Evolutionary conservation across 2,797 vertebrate species (phyloP).

Genomic region (Balearica regulorum): DNA sequence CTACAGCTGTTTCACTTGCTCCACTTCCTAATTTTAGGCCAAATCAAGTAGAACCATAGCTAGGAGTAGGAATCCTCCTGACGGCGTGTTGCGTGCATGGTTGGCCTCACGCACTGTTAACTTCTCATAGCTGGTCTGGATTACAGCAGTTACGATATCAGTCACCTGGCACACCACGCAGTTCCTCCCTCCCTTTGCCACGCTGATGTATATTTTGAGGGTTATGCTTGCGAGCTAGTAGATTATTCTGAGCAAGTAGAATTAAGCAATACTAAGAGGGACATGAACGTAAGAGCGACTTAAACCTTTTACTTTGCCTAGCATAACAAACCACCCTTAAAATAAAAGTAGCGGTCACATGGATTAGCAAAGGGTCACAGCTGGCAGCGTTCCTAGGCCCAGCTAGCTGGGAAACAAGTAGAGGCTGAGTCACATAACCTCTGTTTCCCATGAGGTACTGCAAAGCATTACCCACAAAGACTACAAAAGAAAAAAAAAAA

Average conservation of each 20-base stretch:
- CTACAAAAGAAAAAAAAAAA: not conserved
- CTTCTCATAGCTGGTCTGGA: not conserved
- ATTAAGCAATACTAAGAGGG: not conserved
- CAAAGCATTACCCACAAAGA: not conserved
- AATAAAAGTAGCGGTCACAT: not conserved
- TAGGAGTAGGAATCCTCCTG: not conserved
- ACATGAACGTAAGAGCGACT: not conserved
- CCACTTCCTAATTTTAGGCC: not conserved
- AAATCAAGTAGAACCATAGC: not conserved
- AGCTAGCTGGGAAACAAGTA: not conserved
- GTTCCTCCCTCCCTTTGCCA: not conserved
- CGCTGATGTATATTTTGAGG: not conserved
- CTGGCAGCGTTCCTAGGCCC: not conserved
- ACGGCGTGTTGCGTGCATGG: not conserved
- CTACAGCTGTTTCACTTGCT: not conserved
- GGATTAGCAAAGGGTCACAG: not conserved
- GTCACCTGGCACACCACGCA: not conserved
- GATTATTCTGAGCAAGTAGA: not conserved
- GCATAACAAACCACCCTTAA: not conserved
- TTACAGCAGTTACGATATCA: not conserved
- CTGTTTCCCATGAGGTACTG: not conserved
- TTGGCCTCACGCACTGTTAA: not conserved
- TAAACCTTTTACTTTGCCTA: not conserved
- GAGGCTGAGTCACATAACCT: not conserved
- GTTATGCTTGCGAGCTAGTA: accelerated